Evolutionary conservation across 1,140 invertebrate genomes (phyloP).

Genomic region (Drosophila fuyamai): DNA sequence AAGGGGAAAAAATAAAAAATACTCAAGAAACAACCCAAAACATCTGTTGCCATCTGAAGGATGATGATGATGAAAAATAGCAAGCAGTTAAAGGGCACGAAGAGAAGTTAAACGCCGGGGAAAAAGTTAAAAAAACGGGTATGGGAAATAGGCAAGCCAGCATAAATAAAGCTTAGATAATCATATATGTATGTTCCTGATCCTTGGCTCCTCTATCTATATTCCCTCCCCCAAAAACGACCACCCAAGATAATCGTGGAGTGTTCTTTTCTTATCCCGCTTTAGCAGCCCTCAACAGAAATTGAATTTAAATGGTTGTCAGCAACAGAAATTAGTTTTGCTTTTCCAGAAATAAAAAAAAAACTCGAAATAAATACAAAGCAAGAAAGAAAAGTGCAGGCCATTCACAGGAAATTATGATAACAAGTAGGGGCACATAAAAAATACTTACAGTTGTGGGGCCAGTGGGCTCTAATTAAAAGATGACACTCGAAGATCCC

Average conservation of each 20-base stretch:
- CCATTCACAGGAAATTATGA: slow-evolving; percentile 42
- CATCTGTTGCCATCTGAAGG: slow-evolving; percentile 48
- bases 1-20: slow-evolving; percentile 2
- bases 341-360: slow-evolving; percentile 30
- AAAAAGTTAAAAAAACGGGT: slow-evolving; percentile 20
- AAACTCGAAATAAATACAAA: slow-evolving; percentile 21
- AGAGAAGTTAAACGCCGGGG: slow-evolving; percentile 9
- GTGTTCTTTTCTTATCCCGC: slow-evolving; percentile 17
- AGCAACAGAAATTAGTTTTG: slow-evolving; percentile 77
- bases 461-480: slow-evolving; percentile 45
- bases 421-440: slow-evolving; percentile 40
- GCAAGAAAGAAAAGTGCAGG: slow-evolving; percentile 33
- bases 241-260: slow-evolving; percentile 44
- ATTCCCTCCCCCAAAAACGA: not conserved
- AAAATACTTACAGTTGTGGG: slow-evolving; percentile 29
- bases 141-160: slow-evolving; percentile 44
- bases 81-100: slow-evolving; percentile 21
- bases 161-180: slow-evolving; percentile 66
- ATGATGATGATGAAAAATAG: slow-evolving; percentile 43
- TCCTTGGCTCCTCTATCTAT: slow-evolving; percentile 1
- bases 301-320: slow-evolving; percentile 78
- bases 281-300: slow-evolving; percentile 36
- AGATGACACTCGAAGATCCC: slow-evolving; percentile 51
- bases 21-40: slow-evolving; percentile 19
- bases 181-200: slow-evolving; percentile 38